phyloP scores from a whole-genome alignment of 2,888 invertebrate species.

The Eupithecia insigniata region DNA sequence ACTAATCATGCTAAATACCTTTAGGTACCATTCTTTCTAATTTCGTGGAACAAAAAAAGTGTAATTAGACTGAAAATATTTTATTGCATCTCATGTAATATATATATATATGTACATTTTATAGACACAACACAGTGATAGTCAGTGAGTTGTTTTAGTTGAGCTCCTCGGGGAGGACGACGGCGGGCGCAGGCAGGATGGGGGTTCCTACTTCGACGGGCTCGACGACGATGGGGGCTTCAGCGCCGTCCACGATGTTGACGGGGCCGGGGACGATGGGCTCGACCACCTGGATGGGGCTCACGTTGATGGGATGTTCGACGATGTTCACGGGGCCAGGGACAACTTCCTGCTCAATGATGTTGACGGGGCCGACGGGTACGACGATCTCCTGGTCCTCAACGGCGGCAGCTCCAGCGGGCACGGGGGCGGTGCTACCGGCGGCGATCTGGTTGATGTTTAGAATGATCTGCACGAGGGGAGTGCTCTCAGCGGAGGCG shows the following conservation, averaged over 20 bases:
- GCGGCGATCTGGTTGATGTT: slow-evolving; percentile 46
- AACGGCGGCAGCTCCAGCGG: slow-evolving; percentile 27
- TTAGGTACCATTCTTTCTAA: neutral
- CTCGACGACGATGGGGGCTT: slow-evolving; percentile 50
- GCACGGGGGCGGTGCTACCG: slow-evolving; percentile 20
- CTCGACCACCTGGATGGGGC: slow-evolving; percentile 41
- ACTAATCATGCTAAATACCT: neutral
- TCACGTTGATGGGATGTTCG: slow-evolving; percentile 24
- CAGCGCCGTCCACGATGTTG: neutral
- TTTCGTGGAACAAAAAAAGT: neutral
- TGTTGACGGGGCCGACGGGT: slow-evolving; percentile 31
- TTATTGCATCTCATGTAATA: slow-evolving; percentile 13
- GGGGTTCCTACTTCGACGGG: slow-evolving; percentile 50
- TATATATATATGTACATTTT: neutral
- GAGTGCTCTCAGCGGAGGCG: slow-evolving; percentile 40
- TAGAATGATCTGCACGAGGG: slow-evolving; percentile 53
- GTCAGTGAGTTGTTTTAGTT: slow-evolving; percentile 47
- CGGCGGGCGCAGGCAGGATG: slow-evolving; percentile 54
- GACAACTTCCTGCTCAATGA: neutral
- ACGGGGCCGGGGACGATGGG: slow-evolving; percentile 17
- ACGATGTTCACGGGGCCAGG: slow-evolving; percentile 24
- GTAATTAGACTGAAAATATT: neutral
- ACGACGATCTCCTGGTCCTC: slow-evolving; percentile 28
- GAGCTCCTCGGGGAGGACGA: slow-evolving; percentile 56
- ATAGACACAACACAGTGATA: slow-evolving; percentile 17